A percentile compares a stretch with the other conserved stretches of the same genome.
These are phyloP conservation scores for Bedellia somnulentella DNA, from an alignment of 2,888 invertebrate species.

Conservation along the genomic window DNA sequence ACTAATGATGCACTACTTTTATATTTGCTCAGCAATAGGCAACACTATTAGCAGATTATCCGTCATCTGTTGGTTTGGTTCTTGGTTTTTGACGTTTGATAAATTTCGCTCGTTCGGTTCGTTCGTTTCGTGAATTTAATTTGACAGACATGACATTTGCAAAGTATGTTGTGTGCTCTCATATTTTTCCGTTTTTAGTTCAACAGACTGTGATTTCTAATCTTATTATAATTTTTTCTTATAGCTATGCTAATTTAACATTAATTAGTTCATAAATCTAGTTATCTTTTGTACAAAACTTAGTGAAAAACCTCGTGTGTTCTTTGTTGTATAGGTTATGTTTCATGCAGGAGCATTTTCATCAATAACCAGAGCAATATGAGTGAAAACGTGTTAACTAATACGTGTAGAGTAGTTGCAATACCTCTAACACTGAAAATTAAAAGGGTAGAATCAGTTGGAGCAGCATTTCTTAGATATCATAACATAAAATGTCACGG, in stretches of 20 bases:
- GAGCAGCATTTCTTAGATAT: slow-evolving; percentile 50
- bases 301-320: slow-evolving; percentile 8
- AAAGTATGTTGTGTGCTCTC: no score
- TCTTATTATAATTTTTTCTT: neutral
- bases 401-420: slow-evolving; percentile 26
- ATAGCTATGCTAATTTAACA: no score
- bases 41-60: no score
- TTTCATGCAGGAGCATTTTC: slow-evolving; percentile 34
- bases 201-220: neutral
- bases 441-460: slow-evolving; percentile 53
- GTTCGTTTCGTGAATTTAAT: no score
- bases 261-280: no score
- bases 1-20: no score
- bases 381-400: slow-evolving; percentile 34
- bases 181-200: neutral
- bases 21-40: no score
- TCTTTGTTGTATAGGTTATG: slow-evolving; percentile 44
- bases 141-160: no score
- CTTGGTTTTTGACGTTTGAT: no score
- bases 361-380: slow-evolving; percentile 30
- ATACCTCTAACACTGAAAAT: slow-evolving; percentile 33
- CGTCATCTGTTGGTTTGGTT: no score
- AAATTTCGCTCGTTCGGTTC: no score
- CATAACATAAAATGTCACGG: slow-evolving; percentile 51
- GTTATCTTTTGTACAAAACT: no score